Percentiles rank a stretch among this genome's conserved stretches.
Conservation (phyloP, 2,888 invertebrate species). For the Lepidocyrtoides sp. region DNA sequence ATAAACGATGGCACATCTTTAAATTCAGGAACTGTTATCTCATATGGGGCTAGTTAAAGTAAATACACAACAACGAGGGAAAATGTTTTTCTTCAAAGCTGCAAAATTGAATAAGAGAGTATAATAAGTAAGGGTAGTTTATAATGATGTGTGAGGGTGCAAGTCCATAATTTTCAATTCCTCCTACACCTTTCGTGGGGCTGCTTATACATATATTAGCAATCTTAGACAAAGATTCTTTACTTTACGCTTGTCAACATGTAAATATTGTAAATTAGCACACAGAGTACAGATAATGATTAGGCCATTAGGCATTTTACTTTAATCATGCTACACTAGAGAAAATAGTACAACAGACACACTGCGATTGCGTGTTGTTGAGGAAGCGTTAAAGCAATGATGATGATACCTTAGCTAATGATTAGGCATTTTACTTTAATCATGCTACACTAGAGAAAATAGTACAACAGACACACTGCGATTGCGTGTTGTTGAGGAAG, state of each 20-base stretch:
- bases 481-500: background rate
- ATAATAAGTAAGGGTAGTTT: background rate
- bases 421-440: background rate
- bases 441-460: background rate
- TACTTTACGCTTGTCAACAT: background rate
- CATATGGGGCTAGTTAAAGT: background rate
- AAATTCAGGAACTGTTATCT: background rate
- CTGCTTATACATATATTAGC: background rate
- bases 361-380: background rate
- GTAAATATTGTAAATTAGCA: conserved; percentile 2
- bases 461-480: background rate
- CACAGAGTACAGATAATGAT: background rate
- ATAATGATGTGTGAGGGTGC: background rate
- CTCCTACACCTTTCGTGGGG: conserved; percentile 11
- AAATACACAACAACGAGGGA: too few relatives aligned
- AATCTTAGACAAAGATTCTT: too few relatives aligned
- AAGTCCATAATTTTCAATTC: background rate
- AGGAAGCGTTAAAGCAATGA: background rate
- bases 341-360: background rate
- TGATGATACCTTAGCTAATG: conserved; percentile 39
- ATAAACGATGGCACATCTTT: background rate
- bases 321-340: background rate
- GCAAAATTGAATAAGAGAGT: too few relatives aligned
- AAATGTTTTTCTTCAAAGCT: too few relatives aligned
- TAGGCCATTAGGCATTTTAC: background rate